Evolutionary conservation across 2,888 invertebrate genomes (phyloP).

Genomic region (Volucella bombylans): DNA sequence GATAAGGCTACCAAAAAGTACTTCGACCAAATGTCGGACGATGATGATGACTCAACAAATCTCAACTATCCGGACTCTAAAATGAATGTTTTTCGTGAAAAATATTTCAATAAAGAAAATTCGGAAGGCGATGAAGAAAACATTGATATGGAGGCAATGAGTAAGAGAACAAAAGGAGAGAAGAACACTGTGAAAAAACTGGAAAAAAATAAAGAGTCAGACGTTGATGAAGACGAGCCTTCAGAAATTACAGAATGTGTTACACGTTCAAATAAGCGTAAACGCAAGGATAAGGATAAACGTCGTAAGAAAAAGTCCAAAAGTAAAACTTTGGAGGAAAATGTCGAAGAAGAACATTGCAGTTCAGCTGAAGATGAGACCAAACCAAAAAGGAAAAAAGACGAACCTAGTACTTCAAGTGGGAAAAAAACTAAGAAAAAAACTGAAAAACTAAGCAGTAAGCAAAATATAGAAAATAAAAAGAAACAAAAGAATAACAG

Average conservation of each 20-base stretch:
- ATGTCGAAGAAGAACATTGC: conserved; percentile 61
- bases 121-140: conserved; percentile 76
- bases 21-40: conserved; percentile 91
- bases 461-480: conserved; percentile 67
- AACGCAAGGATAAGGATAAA: conserved; percentile 82
- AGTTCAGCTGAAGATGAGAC: conserved; percentile 61
- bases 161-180: conserved; percentile 41
- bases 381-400: conserved; percentile 74
- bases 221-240: conserved; percentile 51
- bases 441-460: conserved; percentile 44
- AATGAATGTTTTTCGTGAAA: conserved; percentile 83
- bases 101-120: conserved; percentile 81
- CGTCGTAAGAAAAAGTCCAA: conserved; percentile 80
- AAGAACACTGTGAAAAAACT: conserved; percentile 46
- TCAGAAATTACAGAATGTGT: conserved; percentile 59
- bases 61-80: conserved; percentile 85
- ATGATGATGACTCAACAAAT: conserved; percentile 90
- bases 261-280: conserved; percentile 79
- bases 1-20: conserved; percentile 92
- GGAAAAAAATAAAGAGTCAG: conserved; percentile 79
- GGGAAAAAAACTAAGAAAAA: conserved; percentile 70
- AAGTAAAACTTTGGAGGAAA: conserved; percentile 74
- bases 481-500: conserved; percentile 76
- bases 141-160: background rate
- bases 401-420: conserved; percentile 71